Evolutionary conservation across 2,113 vertebrate species (phyloP).

Genomic region (Pteruthius melanotis): DNA sequence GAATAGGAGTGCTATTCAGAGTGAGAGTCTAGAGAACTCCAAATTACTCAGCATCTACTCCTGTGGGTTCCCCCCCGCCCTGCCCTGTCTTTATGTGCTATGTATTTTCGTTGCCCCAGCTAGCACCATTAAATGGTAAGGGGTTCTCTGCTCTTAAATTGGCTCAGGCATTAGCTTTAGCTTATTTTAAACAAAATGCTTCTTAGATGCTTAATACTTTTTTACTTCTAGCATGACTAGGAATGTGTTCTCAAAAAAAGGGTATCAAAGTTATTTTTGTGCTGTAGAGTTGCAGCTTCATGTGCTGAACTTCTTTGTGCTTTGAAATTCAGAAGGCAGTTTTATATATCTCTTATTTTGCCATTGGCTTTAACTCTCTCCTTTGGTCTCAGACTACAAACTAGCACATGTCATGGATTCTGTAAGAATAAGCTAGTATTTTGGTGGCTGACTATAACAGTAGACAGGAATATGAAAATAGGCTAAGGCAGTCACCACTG

Average conservation of each 20-base stretch:
- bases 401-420: neutral
- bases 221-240: neutral
- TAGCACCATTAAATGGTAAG: neutral
- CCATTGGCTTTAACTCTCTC: neutral
- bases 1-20: neutral
- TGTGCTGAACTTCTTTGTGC: neutral
- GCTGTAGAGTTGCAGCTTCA: neutral
- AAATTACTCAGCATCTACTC: neutral
- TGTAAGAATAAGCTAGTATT: neutral
- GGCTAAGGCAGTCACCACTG: neutral
- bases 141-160: neutral
- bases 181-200: neutral
- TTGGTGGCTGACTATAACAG: neutral
- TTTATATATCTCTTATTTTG: neutral
- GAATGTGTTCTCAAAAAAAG: neutral
- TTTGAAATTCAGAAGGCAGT: neutral
- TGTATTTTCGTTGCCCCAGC: neutral
- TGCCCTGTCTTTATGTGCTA: accelerated
- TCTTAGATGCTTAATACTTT: neutral
- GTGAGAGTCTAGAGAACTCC: neutral
- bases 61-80: neutral
- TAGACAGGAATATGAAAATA: neutral
- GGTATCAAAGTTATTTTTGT: neutral
- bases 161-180: neutral
- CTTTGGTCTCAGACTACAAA: neutral